Conservation (phyloP, 2,797 vertebrate genomes). For the Bovichtus diacanthus region DNA sequence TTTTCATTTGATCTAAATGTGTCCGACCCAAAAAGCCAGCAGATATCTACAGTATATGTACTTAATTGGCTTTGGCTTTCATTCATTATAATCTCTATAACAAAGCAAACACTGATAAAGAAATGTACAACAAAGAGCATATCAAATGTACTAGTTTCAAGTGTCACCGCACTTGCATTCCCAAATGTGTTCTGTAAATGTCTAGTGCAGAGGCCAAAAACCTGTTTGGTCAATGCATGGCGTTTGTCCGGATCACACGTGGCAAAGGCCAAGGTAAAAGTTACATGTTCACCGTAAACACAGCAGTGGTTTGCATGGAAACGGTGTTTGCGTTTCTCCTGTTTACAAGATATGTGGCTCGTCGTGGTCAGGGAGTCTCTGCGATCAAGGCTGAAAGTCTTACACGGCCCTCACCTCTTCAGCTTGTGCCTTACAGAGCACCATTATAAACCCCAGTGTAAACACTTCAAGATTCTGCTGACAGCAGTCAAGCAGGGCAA, state of each 20-base stretch:
- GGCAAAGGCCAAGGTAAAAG: conserved; percentile 24
- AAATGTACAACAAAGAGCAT: not conserved
- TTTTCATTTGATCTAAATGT: conserved; percentile 1
- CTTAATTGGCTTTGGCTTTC: conserved; percentile 1
- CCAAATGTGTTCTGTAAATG: not conserved
- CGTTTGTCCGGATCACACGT: not conserved
- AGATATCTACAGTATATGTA: conserved; percentile 17
- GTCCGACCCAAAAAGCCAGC: not conserved
- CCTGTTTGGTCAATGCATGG: not conserved
- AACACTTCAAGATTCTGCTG: conserved; percentile 35
- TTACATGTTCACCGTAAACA: conserved; percentile 33
- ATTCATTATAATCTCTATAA: not conserved
- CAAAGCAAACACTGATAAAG: not conserved
- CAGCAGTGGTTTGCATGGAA: conserved; percentile 49
- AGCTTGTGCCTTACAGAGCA: not conserved
- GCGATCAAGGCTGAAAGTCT: conserved; percentile 1
- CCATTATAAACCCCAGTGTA: not conserved
- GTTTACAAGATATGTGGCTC: conserved; percentile 44
- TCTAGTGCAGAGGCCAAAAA: not conserved
- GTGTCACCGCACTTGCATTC: not conserved
- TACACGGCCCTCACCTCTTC: not conserved
- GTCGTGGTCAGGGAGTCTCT: conserved; percentile 19
- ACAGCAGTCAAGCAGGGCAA: not conserved
- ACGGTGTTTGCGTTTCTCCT: conserved; percentile 45
- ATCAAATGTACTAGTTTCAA: not conserved